Conservation (phyloP, 2,888 invertebrate genomes). For the Saturnia japonica region DNA sequence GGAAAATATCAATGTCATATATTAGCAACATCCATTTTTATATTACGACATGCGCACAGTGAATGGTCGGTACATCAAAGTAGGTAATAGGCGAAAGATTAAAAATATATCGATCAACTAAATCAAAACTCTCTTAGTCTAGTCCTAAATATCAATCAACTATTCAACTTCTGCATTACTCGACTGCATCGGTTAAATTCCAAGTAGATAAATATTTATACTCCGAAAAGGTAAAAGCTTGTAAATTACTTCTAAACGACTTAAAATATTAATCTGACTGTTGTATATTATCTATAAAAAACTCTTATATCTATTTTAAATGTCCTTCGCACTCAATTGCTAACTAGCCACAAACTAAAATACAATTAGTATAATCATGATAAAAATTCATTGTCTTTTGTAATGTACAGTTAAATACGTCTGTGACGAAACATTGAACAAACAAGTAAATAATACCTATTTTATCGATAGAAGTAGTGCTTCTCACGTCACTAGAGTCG, state of each 20-base stretch:
- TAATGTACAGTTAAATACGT: neutral
- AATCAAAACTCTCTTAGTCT: neutral
- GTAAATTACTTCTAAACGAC: neutral
- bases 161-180: neutral
- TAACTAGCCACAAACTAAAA: neutral
- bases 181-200: neutral
- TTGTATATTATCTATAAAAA: neutral
- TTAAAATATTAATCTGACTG: no score
- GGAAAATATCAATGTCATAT: no score
- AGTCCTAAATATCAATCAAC: neutral
- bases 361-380: neutral
- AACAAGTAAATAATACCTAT: slow-evolving; percentile 11
- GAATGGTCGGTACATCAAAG: no score
- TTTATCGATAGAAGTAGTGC: slow-evolving; percentile 18
- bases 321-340: neutral
- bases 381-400: neutral
- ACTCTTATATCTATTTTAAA: neutral
- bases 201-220: neutral
- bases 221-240: neutral
- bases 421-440: slow-evolving; percentile 4
- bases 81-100: no score
- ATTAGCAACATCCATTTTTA: no score
- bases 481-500: slow-evolving; percentile 55
- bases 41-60: no score
- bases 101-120: no score